phyloP scores from a whole-genome alignment of 2,113 vertebrate species.

The Caracal caracal region DNA sequence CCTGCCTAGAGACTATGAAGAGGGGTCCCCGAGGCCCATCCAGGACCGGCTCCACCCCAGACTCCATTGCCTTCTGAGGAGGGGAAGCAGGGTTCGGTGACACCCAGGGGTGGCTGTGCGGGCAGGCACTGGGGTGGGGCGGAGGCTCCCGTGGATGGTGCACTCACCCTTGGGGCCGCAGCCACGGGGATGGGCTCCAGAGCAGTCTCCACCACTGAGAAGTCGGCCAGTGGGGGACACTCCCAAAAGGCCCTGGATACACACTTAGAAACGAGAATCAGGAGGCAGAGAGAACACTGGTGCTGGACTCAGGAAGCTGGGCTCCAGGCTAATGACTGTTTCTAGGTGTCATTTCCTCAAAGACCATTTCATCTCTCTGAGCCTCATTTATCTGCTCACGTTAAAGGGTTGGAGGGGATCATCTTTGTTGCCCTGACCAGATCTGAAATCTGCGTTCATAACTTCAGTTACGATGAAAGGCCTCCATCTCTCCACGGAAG shows the following conservation, averaged over 20 bases:
- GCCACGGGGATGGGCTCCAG: not conserved
- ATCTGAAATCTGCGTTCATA: too few relatives aligned
- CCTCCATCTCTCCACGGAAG: not conserved
- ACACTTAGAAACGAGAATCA: too few relatives aligned
- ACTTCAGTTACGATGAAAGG: not conserved
- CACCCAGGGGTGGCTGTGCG: not conserved
- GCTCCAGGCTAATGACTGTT: not conserved
- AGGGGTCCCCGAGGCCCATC: fast-evolving
- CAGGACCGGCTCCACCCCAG: not conserved
- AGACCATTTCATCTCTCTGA: not conserved
- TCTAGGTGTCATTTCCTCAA: not conserved
- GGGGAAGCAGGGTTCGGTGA: not conserved
- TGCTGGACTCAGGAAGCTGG: fast-evolving
- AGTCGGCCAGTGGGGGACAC: fast-evolving
- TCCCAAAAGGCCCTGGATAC: fast-evolving
- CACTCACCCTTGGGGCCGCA: fast-evolving
- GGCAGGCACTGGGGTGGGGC: fast-evolving
- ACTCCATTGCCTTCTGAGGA: not conserved
- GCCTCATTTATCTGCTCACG: not conserved
- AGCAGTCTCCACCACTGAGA: not conserved
- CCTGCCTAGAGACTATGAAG: too few relatives aligned
- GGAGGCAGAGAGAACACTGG: fast-evolving
- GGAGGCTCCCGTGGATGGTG: fast-evolving
- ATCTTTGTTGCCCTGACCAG: not conserved
- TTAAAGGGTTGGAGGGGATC: not conserved